Conservation (phyloP, 2,888 invertebrate genomes). For the Netelia virgata region DNA sequence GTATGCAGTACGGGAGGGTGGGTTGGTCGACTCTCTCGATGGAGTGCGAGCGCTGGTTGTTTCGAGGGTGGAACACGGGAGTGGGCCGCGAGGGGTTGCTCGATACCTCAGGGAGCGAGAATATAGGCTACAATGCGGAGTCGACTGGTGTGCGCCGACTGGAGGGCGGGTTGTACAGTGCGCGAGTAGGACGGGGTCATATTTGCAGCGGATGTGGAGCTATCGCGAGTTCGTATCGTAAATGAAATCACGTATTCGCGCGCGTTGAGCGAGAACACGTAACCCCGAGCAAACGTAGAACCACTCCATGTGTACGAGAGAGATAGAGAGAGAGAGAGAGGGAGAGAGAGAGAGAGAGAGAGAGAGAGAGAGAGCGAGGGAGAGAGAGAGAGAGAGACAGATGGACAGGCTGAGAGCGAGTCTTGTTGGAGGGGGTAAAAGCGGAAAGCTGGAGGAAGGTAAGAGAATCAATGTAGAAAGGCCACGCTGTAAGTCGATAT, state of each 20-base stretch:
- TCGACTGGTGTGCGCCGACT: slow-evolving; percentile 40
- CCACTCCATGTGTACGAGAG: slow-evolving; percentile 14
- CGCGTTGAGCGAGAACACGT: slow-evolving; percentile 77
- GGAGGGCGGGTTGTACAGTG: slow-evolving; percentile 35
- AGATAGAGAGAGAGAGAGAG: slow-evolving; percentile 49
- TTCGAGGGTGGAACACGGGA: slow-evolving; percentile 44
- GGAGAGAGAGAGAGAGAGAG: slow-evolving; percentile 43
- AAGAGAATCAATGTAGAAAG: slow-evolving; percentile 49
- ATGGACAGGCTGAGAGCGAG: not conserved
- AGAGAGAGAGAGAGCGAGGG: slow-evolving; percentile 52
- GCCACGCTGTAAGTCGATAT: slow-evolving; percentile 42
- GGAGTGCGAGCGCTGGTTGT: slow-evolving; percentile 49
- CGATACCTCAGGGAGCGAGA: slow-evolving; percentile 56
- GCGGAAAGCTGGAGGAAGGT: slow-evolving; percentile 24
- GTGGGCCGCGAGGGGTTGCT: slow-evolving; percentile 43
- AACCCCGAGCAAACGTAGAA: slow-evolving; percentile 70
- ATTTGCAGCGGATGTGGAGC: slow-evolving; percentile 77
- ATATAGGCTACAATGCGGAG: slow-evolving; percentile 32
- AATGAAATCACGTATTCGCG: slow-evolving; percentile 84
- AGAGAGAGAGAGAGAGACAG: slow-evolving; percentile 53
- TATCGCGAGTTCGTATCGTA: slow-evolving; percentile 82
- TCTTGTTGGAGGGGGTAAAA: not conserved
- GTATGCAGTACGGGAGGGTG: slow-evolving; percentile 31
- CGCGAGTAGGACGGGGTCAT: slow-evolving; percentile 63
- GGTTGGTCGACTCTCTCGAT: slow-evolving; percentile 53